A percentile compares a stretch with the other conserved stretches of the same genome.
These are phyloP conservation scores for Lophotis ruficrista DNA, from an alignment of 2,113 vertebrate species.

Conservation along the genomic window DNA sequence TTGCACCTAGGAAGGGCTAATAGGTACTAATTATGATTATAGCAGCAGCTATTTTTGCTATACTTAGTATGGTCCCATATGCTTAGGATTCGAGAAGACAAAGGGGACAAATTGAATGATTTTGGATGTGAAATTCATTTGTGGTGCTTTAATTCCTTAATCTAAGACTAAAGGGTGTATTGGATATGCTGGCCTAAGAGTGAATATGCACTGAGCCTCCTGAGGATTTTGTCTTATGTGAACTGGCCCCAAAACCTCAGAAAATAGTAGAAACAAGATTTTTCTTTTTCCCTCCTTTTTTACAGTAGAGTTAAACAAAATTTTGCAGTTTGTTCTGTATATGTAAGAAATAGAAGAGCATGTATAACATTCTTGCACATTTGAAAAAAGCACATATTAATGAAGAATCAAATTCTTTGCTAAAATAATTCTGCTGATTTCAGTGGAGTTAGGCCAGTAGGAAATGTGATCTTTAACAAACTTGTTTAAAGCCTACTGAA, in stretches of 20 bases:
- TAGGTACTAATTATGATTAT: slow-evolving; percentile 62
- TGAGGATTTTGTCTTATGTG: not conserved
- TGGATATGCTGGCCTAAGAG: slow-evolving; percentile 61
- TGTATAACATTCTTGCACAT: not conserved
- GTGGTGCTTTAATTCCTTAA: slow-evolving; percentile 71
- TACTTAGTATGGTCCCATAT: slow-evolving; percentile 63
- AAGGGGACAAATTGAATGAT: slow-evolving; percentile 66
- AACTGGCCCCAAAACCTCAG: not conserved
- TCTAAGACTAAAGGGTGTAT: slow-evolving; percentile 66
- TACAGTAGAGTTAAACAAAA: not conserved
- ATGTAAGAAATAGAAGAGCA: not conserved
- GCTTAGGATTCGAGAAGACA: slow-evolving; percentile 63
- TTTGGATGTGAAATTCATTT: slow-evolving; percentile 74
- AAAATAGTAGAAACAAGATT: slow-evolving; percentile 1
- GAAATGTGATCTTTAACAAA: not conserved
- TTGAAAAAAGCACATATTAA: not conserved
- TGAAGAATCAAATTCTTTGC: not conserved
- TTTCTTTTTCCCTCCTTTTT: not conserved
- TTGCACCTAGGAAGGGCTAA: slow-evolving; percentile 66
- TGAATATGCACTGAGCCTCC: slow-evolving; percentile 29
- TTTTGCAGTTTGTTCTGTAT: not conserved
- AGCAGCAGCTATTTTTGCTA: slow-evolving; percentile 64
- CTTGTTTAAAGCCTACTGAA: not conserved
- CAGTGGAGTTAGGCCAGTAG: not conserved
- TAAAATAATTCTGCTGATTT: not conserved